Conservation (phyloP, 2,113 vertebrate species). For the Syrrhaptes paradoxus region DNA sequence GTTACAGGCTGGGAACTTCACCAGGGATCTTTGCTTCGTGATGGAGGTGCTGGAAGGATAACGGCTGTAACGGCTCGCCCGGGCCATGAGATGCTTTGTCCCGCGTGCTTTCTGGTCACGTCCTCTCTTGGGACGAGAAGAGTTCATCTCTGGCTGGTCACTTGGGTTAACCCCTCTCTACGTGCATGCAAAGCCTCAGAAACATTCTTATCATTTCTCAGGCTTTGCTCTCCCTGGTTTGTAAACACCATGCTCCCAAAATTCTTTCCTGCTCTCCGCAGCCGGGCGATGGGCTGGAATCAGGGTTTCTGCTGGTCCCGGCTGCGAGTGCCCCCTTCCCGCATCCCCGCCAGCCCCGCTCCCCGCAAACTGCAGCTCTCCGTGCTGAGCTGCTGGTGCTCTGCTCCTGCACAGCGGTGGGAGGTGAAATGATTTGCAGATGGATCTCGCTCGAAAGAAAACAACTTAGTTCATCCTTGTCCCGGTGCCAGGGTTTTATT, state of each 20-base stretch:
- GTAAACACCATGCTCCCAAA: background rate
- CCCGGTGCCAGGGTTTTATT: constrained; percentile 26
- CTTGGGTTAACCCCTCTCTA: background rate
- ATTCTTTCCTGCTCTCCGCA: background rate
- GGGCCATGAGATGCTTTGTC: background rate
- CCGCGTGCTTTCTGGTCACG: rapidly evolving
- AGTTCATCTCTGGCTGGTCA: background rate
- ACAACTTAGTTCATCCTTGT: constrained; percentile 60
- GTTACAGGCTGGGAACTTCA: background rate
- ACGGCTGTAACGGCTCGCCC: rapidly evolving
- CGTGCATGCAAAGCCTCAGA: rapidly evolving
- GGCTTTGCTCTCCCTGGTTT: background rate
- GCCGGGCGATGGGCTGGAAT: background rate
- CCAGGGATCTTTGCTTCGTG: background rate
- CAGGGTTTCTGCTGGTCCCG: background rate
- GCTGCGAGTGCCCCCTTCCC: background rate
- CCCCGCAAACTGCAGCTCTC: background rate
- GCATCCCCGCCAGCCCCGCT: background rate
- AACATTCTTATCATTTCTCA: background rate
- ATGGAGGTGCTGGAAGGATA: rapidly evolving
- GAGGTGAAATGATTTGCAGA: constrained; percentile 60
- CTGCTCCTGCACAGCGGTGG: background rate
- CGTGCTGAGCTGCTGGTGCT: background rate
- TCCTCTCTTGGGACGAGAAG: background rate
- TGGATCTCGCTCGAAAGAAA: constrained; percentile 37